These are phyloP conservation scores for Eleutherodactylus coqui DNA, from an alignment of 2,797 vertebrate species.

Conservation along the genomic window DNA sequence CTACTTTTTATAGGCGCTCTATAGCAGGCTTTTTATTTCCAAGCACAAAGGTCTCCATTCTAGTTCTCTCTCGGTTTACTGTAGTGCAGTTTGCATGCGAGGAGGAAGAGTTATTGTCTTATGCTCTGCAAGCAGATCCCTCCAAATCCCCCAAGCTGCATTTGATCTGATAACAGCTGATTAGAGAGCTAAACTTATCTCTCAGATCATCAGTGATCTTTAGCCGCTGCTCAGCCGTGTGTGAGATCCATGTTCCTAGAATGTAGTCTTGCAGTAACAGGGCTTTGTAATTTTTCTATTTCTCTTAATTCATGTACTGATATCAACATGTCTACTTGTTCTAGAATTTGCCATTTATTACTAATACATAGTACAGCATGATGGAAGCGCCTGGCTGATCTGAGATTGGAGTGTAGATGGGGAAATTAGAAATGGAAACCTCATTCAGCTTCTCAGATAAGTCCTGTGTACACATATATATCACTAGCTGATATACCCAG, in stretches of 20 bases:
- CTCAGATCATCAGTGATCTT: constrained; percentile 22
- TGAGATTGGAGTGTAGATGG: neutral
- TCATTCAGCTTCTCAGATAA: too few relatives aligned
- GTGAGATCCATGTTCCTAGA: neutral
- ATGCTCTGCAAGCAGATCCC: constrained; percentile 19
- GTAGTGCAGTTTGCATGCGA: neutral
- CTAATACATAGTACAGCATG: neutral
- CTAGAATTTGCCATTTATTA: neutral
- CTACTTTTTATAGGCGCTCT: neutral
- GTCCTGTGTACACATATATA: too few relatives aligned
- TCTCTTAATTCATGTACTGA: neutral
- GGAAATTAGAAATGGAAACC: too few relatives aligned
- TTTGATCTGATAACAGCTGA: constrained; percentile 47
- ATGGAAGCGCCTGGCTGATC: neutral
- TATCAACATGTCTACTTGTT: neutral
- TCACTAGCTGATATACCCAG: too few relatives aligned
- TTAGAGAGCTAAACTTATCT: constrained; percentile 54
- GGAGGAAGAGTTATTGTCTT: neutral
- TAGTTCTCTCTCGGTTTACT: neutral
- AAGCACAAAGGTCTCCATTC: neutral
- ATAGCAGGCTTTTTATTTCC: neutral
- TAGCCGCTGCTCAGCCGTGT: constrained; percentile 22
- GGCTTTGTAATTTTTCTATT: neutral
- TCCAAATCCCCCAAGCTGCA: constrained; percentile 39
- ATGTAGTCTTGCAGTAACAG: neutral